These are phyloP conservation scores for Vanessa atalanta DNA, from an alignment of 1,140 invertebrate genomes.

Conservation along the genomic window DNA sequence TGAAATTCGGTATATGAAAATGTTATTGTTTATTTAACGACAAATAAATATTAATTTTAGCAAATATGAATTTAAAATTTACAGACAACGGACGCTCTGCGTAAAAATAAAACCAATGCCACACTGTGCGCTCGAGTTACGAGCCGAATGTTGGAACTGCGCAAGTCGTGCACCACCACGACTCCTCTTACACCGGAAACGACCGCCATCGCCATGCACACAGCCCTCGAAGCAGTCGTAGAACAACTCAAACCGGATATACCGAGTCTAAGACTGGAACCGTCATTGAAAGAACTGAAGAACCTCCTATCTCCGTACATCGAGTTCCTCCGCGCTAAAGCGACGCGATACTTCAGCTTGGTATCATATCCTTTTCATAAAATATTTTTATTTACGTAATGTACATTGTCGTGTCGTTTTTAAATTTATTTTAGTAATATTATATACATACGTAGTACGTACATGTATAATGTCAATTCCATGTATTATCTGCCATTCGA, in stretches of 20 bases:
- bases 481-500: too few species aligned
- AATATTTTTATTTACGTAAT: not conserved
- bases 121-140: constrained; percentile 59
- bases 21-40: too few species aligned
- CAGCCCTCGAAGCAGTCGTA: constrained; percentile 60
- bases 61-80: constrained; percentile 23
- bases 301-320: constrained; percentile 57
- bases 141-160: constrained; percentile 63
- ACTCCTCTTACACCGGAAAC: constrained; percentile 68
- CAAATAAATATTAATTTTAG: too few species aligned
- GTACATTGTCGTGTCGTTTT: too few species aligned
- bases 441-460: too few species aligned
- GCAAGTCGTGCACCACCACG: constrained; percentile 66
- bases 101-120: constrained; percentile 63
- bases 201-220: constrained; percentile 67
- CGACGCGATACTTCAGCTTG: constrained; percentile 66
- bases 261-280: constrained; percentile 59
- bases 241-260: constrained; percentile 69
- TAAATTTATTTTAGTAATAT: too few species aligned
- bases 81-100: constrained; percentile 69
- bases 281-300: constrained; percentile 54
- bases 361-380: constrained; percentile 77
- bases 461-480: too few species aligned
- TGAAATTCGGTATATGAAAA: too few species aligned
- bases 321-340: constrained; percentile 67